Evolutionary conservation across 1,140 invertebrate genomes (phyloP), one percentile per base, ranked within the genome.

Genomic region (Macrosteles quadrilineatus): DNA sequence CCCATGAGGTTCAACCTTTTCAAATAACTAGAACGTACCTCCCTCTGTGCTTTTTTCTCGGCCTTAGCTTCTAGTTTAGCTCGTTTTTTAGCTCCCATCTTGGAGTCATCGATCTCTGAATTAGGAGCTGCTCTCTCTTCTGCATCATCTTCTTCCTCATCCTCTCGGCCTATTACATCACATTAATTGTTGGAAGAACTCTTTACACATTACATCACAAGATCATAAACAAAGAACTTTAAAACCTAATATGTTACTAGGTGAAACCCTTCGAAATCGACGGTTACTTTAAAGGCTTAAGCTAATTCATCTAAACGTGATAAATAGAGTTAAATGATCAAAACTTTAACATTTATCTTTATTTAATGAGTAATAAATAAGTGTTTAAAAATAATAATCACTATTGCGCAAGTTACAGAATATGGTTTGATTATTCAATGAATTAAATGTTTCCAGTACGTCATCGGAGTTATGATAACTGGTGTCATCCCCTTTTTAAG

Each of bases 21-120:
- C 4, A 6, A 36, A 36, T 4, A 6, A 36, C 32, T 68, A 50
- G 17, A 45, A 63, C n/a, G 25, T 77, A 87, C 85, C 84, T 98
- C 95, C 76, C 95, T 86, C 64, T 90, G 87, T 9, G 88, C 85
- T 77, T 91, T 92, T 76, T 91, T 96, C 73, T 97, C 95, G 66
- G 94, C 92, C 80, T 98, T 98, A 0, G 92, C 91, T 83, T 96
- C 93, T 55, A 97, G 77, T 80, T 97, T 97, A 0, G 93, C 93
- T 23, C 90, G 80, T 80, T 96, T 97, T 81, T 98, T 98, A 0
- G 94, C 90, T 6, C 97, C 97, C 76, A 98, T 87, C 84, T 97
- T 98, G 3, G 88, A 87, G 74, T 91, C 89, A n/a, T 66, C 63
- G 9, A 67, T 47, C 65, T 73, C 66, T 23, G 59, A 31, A 66